phyloP scores from a whole-genome alignment of 2,113 vertebrate species.

The Pionites leucogaster region DNA sequence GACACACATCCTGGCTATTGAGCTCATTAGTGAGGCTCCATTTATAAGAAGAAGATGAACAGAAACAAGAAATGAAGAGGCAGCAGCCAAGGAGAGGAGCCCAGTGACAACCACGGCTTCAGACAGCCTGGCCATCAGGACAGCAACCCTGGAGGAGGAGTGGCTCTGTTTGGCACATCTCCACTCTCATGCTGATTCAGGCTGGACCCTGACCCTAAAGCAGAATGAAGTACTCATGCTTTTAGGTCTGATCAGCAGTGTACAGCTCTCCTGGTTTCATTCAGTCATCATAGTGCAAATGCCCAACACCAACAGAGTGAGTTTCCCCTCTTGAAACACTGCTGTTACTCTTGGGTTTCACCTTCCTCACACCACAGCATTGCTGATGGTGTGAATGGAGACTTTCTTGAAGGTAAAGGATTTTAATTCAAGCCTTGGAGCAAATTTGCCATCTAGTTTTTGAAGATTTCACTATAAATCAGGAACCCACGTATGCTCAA shows the following conservation, averaged over 20 bases:
- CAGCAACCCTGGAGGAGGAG: not conserved
- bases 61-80: not conserved
- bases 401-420: not conserved
- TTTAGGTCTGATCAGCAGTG: not conserved
- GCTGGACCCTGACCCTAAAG: not conserved
- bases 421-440: not conserved
- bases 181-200: not conserved
- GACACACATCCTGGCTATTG: not conserved
- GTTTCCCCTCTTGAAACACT: not conserved
- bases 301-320: not conserved
- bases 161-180: not conserved
- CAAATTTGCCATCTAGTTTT: not conserved
- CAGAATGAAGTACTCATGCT: not conserved
- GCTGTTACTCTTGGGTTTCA: rapidly evolving
- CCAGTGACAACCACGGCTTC: not conserved
- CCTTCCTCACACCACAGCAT: not conserved
- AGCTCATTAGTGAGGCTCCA: not conserved
- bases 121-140: rapidly evolving
- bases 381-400: not conserved
- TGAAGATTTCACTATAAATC: not conserved
- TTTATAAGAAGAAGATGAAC: not conserved
- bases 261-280: not conserved
- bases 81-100: not conserved
- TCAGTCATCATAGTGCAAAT: not conserved
- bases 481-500: not conserved